These are phyloP conservation scores for Calypte anna DNA, from an alignment of 2,113 vertebrate species.

Conservation along the genomic window DNA sequence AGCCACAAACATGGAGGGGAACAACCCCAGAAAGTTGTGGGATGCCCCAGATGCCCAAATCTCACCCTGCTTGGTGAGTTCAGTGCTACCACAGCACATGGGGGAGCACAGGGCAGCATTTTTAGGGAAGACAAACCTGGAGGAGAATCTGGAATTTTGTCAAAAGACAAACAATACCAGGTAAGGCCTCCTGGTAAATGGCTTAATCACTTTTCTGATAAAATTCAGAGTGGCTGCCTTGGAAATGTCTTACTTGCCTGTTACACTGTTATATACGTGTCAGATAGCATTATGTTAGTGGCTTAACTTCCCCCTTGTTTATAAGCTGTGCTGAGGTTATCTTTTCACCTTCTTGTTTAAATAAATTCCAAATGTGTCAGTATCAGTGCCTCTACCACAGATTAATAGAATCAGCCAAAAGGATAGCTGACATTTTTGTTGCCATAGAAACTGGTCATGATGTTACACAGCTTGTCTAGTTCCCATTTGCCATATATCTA, in stretches of 20 bases:
- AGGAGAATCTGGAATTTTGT: neutral
- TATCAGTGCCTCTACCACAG: slow-evolving; percentile 76
- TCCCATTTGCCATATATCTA: slow-evolving; percentile 77
- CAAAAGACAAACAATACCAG: slow-evolving; percentile 20
- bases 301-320: slow-evolving; percentile 67
- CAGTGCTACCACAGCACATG: neutral
- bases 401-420: slow-evolving; percentile 83
- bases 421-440: slow-evolving; percentile 89
- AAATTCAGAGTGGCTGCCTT: neutral
- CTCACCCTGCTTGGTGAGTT: neutral
- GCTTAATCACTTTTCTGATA: slow-evolving; percentile 12
- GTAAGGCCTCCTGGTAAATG: neutral
- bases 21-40: neutral
- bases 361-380: slow-evolving; percentile 77
- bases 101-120: fast-evolving
- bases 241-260: neutral
- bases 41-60: neutral
- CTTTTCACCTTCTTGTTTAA: slow-evolving; percentile 79
- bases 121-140: neutral
- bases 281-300: slow-evolving; percentile 29
- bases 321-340: slow-evolving; percentile 67
- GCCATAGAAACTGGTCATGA: slow-evolving; percentile 85
- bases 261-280: neutral
- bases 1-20: neutral
- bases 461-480: slow-evolving; percentile 78